phyloP scores from a whole-genome alignment of 2,113 vertebrate species.

The Pangasianodon gigas region DNA sequence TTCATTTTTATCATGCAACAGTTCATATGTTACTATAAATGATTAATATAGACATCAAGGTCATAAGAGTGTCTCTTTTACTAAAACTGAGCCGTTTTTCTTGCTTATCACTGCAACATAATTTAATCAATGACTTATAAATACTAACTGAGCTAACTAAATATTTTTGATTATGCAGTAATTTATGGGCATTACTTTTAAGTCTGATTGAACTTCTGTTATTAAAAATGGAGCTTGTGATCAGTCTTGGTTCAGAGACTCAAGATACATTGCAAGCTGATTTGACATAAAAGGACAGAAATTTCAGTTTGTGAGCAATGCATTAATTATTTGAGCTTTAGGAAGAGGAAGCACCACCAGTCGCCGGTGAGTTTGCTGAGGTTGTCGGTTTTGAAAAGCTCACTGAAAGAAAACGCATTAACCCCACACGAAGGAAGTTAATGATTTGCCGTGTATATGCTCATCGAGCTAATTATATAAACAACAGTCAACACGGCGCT shows the following conservation, averaged over 20 bases:
- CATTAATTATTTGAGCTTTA: conserved; percentile 15
- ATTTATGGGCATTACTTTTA: neutral
- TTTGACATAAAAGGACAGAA: too few relatives aligned
- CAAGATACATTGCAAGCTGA: neutral
- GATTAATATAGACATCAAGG: neutral
- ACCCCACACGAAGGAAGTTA: conserved; percentile 49
- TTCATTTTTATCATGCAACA: neutral
- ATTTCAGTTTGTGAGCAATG: neutral
- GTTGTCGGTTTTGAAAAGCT: neutral
- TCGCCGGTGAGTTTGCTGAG: neutral
- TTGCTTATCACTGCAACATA: neutral
- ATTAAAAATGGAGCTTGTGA: neutral
- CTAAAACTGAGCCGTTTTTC: neutral
- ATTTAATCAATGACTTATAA: neutral
- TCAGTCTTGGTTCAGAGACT: neutral
- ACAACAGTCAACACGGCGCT: conserved; percentile 48
- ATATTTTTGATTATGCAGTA: neutral
- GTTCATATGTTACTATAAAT: conserved; percentile 1
- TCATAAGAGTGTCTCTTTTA: neutral
- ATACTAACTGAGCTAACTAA: neutral
- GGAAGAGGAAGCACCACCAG: neutral
- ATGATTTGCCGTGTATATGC: conserved; percentile 57
- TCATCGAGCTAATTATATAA: conserved; percentile 55
- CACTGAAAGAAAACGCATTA: conserved; percentile 41
- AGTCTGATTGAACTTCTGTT: neutral